Evolutionary conservation across 2,888 invertebrate species (phyloP).

Genomic region (Siphlonurus alternatus): DNA sequence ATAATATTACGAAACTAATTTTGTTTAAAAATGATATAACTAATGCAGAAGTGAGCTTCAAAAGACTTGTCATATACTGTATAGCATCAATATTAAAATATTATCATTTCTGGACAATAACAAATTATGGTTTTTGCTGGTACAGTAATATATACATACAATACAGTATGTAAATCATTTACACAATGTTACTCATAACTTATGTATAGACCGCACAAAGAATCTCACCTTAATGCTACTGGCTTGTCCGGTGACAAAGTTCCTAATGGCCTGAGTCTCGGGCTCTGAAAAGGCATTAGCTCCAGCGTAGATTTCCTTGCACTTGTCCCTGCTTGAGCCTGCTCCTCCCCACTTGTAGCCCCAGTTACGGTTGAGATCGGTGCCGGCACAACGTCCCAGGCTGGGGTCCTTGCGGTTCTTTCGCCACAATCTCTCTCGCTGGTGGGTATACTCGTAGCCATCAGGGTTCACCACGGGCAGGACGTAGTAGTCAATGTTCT

Average conservation of each 20-base stretch:
- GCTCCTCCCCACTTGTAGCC: slow-evolving; percentile 75
- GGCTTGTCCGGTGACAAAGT: slow-evolving; percentile 26
- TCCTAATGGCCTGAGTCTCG: slow-evolving; percentile 51
- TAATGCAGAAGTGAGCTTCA: too few relatives aligned
- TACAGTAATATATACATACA: too few relatives aligned
- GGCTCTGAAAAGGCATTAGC: slow-evolving; percentile 69
- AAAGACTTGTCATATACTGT: neutral
- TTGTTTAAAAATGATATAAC: too few relatives aligned
- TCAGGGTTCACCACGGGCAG: slow-evolving; percentile 62
- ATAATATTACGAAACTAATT: too few relatives aligned
- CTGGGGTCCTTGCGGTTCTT: slow-evolving; percentile 49
- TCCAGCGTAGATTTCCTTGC: slow-evolving; percentile 68
- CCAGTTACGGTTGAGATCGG: slow-evolving; percentile 76
- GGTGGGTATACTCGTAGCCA: slow-evolving; percentile 76
- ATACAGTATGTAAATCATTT: too few relatives aligned
- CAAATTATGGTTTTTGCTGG: too few relatives aligned
- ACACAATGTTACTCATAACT: too few relatives aligned
- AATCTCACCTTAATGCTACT: slow-evolving; percentile 21
- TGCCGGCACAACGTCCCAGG: slow-evolving; percentile 45
- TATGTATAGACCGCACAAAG: too few relatives aligned
- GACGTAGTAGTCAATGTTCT: slow-evolving; percentile 37
- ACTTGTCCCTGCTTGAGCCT: slow-evolving; percentile 69
- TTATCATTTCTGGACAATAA: too few relatives aligned
- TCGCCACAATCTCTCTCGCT: slow-evolving; percentile 65
- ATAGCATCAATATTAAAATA: too few relatives aligned